Percentiles rank a stretch among this genome's conserved stretches.
These are phyloP conservation scores for Quadroppia sp. DNA, from an alignment of 2,888 invertebrate species.

Conservation along the genomic window DNA sequence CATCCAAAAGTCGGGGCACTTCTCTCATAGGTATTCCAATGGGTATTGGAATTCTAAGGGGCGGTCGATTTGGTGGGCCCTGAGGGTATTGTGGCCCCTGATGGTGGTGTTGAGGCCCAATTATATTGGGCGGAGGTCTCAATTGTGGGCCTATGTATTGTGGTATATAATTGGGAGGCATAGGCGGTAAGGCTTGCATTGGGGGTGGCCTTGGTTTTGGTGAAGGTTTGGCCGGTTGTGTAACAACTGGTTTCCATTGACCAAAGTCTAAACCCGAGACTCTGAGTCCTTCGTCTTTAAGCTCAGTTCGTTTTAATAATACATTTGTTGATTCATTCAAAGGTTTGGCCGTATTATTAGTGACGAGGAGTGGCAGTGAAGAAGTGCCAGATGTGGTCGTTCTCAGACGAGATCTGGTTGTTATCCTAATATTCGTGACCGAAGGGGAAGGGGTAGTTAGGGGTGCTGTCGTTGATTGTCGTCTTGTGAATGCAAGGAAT, in stretches of 20 bases:
- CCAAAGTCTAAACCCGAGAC: background rate
- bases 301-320: constrained; percentile 11
- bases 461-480: background rate
- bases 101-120: background rate
- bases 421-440: background rate
- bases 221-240: constrained; percentile 12
- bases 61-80: background rate
- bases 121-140: background rate
- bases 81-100: too few species aligned
- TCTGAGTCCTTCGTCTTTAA: constrained; percentile 16
- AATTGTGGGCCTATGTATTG: background rate
- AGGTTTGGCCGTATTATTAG: background rate
- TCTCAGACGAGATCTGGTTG: constrained; percentile 9
- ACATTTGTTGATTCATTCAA: background rate
- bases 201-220: background rate
- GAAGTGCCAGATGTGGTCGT: constrained; percentile 18
- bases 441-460: background rate
- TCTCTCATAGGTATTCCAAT: constrained; percentile 17
- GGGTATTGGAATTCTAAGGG: background rate
- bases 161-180: background rate
- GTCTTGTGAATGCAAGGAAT: background rate
- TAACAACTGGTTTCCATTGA: constrained; percentile 18
- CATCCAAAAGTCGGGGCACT: constrained; percentile 24
- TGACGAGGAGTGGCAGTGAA: background rate
- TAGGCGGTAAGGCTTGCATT: background rate